These are phyloP conservation scores for Orthosia gothica DNA, from an alignment of 2,888 invertebrate genomes.

Conservation along the genomic window DNA sequence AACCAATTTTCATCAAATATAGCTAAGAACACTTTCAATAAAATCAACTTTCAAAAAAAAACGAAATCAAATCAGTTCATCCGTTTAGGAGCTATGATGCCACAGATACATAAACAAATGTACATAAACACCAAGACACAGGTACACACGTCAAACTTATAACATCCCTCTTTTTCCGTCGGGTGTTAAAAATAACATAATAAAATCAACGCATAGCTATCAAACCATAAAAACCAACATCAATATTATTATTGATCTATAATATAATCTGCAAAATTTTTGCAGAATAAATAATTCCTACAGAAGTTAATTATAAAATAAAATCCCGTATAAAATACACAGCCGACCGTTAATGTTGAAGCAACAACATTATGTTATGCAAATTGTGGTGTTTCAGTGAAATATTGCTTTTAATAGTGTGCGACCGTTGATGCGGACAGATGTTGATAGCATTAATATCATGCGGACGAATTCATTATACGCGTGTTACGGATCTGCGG, in stretches of 20 bases:
- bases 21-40: no score
- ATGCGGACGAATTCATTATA: constrained; percentile 66
- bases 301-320: constrained; percentile 45
- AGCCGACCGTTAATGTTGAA: constrained; percentile 60
- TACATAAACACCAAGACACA: no score
- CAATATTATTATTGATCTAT: neutral
- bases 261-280: neutral
- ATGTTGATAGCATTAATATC: constrained; percentile 73
- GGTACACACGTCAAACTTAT: no score
- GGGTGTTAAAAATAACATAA: no score
- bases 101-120: no score
- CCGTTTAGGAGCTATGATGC: no score
- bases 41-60: no score
- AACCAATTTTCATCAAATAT: no score
- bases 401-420: constrained; percentile 74
- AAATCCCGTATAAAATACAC: constrained; percentile 41
- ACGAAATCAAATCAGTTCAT: no score
- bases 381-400: constrained; percentile 72
- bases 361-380: constrained; percentile 72
- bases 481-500: constrained; percentile 27
- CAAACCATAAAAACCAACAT: neutral
- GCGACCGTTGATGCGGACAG: constrained; percentile 70
- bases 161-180: no score
- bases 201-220: no score
- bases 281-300: neutral